These are phyloP conservation scores for Nothobranchius kuhntae DNA, from an alignment of 2,113 vertebrate genomes.

Conservation along the genomic window DNA sequence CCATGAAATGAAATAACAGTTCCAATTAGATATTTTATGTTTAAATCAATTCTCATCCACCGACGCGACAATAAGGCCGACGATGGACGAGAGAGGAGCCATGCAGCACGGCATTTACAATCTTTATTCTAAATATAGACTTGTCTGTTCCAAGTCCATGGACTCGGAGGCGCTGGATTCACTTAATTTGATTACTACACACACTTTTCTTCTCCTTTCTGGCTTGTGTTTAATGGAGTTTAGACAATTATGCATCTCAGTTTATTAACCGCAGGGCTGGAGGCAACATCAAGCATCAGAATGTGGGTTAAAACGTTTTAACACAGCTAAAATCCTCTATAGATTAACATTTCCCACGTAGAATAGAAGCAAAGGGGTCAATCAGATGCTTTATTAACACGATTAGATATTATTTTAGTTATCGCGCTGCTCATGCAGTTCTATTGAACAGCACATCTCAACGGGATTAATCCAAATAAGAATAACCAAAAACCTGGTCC, in stretches of 20 bases:
- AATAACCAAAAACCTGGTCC: no score
- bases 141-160: constrained; percentile 32
- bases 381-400: constrained; percentile 5
- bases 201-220: constrained; percentile 64
- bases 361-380: neutral
- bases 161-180: constrained; percentile 41
- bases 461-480: no score
- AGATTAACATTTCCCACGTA: constrained; percentile 7
- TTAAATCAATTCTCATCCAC: neutral
- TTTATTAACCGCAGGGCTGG: constrained; percentile 28
- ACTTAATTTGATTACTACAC: constrained; percentile 61
- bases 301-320: constrained; percentile 5
- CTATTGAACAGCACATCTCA: no score
- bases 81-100: constrained; percentile 9
- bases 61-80: constrained; percentile 9
- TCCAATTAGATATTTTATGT: constrained; percentile 9
- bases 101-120: constrained; percentile 41
- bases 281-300: constrained; percentile 22
- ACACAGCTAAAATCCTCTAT: neutral
- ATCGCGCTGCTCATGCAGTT: no score
- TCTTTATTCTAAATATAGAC: constrained; percentile 60
- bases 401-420: neutral
- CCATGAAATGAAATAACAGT: constrained; percentile 51
- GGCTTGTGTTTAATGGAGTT: constrained; percentile 56
- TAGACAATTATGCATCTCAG: constrained; percentile 51